Conservation (phyloP, 2,888 invertebrate species). For the Lasioglossum morio region DNA sequence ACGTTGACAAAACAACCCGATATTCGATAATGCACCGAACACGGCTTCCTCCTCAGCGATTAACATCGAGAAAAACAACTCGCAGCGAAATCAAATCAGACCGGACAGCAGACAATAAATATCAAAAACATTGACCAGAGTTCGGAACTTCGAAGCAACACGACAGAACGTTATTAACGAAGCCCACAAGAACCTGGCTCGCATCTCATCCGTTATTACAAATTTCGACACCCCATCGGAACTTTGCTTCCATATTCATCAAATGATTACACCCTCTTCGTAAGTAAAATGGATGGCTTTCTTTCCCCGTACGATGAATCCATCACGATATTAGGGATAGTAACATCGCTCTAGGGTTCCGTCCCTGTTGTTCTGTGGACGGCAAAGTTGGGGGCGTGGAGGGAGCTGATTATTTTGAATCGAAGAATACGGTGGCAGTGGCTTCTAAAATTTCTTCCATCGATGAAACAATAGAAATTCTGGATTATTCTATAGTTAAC, state of each 20-base stretch:
- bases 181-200: background rate
- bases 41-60: background rate
- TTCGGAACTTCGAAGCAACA: background rate
- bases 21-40: background rate
- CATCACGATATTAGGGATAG: conserved; percentile 4
- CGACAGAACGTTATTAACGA: background rate
- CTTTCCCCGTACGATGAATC: conserved; percentile 28
- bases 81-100: background rate
- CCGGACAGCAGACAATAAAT: background rate
- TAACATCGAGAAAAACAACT: background rate
- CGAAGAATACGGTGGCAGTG: background rate
- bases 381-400: background rate
- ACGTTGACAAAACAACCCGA: background rate
- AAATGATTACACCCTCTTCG: background rate
- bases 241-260: background rate
- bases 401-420: background rate
- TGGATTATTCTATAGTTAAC: background rate
- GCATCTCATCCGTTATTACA: background rate
- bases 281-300: conserved; percentile 9
- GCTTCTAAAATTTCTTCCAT: background rate
- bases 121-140: background rate
- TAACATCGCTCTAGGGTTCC: background rate
- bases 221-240: background rate
- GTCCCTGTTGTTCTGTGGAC: background rate
- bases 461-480: background rate